These are phyloP conservation scores for Megaceryle maxima DNA, from an alignment of 2,113 vertebrate genomes.

Conservation along the genomic window DNA sequence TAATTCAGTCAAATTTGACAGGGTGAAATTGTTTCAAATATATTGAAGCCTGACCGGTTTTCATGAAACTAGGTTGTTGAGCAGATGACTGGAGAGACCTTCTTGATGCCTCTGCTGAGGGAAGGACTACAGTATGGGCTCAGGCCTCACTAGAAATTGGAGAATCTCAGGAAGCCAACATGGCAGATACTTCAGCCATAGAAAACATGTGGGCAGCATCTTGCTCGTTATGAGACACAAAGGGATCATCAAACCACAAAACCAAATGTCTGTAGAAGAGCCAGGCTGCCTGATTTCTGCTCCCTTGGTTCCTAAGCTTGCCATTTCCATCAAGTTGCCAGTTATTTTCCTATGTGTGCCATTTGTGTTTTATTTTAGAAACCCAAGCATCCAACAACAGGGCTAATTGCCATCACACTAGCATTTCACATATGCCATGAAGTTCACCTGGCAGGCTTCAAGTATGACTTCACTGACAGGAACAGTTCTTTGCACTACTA, in stretches of 20 bases:
- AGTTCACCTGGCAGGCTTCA: slow-evolving; percentile 83
- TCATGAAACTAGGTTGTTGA: background rate
- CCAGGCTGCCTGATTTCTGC: background rate
- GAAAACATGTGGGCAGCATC: background rate
- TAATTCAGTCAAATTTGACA: background rate
- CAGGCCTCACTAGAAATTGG: background rate
- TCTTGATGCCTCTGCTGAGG: background rate
- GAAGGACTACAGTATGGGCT: background rate
- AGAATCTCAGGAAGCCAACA: background rate
- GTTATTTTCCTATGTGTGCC: background rate
- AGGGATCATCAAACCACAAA: background rate
- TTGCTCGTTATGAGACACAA: background rate
- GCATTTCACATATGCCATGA: slow-evolving; percentile 81
- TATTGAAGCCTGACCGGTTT: background rate
- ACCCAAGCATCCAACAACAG: slow-evolving; percentile 83
- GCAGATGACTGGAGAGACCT: background rate
- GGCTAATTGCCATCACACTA: slow-evolving; percentile 80
- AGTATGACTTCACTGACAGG: slow-evolving; percentile 74
- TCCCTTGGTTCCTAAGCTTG: background rate
- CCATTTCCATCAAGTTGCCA: background rate
- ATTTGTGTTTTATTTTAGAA: slow-evolving; percentile 60
- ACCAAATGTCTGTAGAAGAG: background rate
- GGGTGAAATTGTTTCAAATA: background rate
- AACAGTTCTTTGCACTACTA: slow-evolving; percentile 81
- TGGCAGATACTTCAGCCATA: accelerated